Base-by-base conservation (phyloP, 2,888 invertebrate species). In the Pachymerium ferrugineum region DNA sequence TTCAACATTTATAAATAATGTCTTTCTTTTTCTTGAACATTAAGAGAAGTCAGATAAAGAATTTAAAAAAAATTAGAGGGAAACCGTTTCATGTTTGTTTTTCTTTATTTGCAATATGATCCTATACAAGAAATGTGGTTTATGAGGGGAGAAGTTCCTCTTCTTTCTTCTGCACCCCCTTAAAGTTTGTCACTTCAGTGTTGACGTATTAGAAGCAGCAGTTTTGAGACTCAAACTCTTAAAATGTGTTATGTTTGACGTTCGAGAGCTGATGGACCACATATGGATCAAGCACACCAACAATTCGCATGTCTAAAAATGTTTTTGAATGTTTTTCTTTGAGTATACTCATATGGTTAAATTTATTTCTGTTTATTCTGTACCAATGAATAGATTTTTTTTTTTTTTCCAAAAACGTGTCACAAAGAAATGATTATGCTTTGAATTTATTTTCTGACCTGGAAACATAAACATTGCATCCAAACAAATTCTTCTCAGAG, bases 61-160 rank as follows among this genome's bases (percentile, higher is more conserved):
- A n/a, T n/a, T n/a, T n/a, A n/a, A n/a, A 47, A 42, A 47, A 22
- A 25, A 25, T 62, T 62, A 10, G 10, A 38, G 3, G 12, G 12
- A 4, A 12, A 38, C 4, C 12, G 16, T 38, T 38, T 62, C 62
- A 62, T 62, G 62, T 62, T 62, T 25, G 28, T 25, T 62, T 62
- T 62, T n/a, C n/a, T n/a, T 62, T 62, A 62, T 62, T 62, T 5
- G 62, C 25, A 62, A 62, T n/a, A 28, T 28, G 62, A 62, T 62
- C 10, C 62, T 62, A 62, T 25, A 28, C 62, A 62, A 62, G 62
- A 62, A 62, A 62, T 62, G 62, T 62, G 62, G 62, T 62, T 62
- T 62, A 62, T 22, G 62, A 62, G 62, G 62, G 62, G 62, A 22
- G 28, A 62, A 62, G 62, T 62, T 62, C 28, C 62, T 62, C 62